Evolutionary conservation across 2,113 vertebrate species (phyloP), one percentile per base, ranked within the genome.

Genomic region (Sturnira hondurensis): DNA sequence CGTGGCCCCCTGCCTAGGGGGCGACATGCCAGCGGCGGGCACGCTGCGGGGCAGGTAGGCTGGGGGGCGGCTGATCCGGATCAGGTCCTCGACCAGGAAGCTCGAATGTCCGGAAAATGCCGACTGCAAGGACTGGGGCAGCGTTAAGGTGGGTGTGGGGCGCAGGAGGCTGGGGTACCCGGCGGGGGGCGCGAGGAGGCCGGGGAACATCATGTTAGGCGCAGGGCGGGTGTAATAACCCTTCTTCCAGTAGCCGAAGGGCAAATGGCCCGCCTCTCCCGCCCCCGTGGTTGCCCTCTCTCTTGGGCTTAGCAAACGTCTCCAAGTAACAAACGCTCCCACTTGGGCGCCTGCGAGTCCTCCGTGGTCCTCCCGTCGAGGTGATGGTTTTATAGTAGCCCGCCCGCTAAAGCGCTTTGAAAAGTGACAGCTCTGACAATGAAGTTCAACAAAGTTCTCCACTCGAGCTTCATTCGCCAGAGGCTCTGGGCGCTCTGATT

Each of bases 361-460:
- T 98, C 97, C 97, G 63, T 76, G 97, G 97, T 97, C 98, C 97
- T 98, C 98, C 97, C 97, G 98, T 87, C 95, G 98, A 98, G 97
- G 97, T 97, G 98, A 82, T 81, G 98, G 98, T 98, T 99, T 99
- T 99, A 99, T 99, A 99, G 98, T 73, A 95, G 98, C 97, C 98
- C 96, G 97, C 97, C 98, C 97, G 97, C 98, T 96, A 96, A 98
- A 97, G 98, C 98, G 97, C 98, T 99, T 99, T 99, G 98, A 98
- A 98, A 98, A 98, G 98, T 99, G 99, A 99, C 99, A 99, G 99
- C 98, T 98, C 95, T 97, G 98, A 99, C 99, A 99, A 99, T 99
- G 98, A 98, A 98, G 98, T 98, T 98, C 98, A 99, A 99, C 99
- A 99, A 99, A 99, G 99, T 99, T 99, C 99, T 99, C 99, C 99